These are phyloP conservation scores for Rhaphigaster nebulosa DNA, from an alignment of 2,888 invertebrate species.

Conservation along the genomic window DNA sequence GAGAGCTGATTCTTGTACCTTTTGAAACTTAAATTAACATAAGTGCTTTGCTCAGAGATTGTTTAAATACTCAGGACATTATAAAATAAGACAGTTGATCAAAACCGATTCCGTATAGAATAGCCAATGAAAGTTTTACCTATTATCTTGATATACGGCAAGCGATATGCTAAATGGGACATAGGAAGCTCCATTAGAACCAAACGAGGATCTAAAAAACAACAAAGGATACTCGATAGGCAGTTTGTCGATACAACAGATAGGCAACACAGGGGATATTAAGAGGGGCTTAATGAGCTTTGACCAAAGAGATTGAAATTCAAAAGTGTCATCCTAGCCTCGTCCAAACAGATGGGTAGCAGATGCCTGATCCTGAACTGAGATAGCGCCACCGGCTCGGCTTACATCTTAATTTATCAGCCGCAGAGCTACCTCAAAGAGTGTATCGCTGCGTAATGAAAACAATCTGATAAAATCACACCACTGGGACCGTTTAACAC, in stretches of 20 bases:
- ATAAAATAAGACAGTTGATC: too few species aligned
- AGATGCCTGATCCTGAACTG: background rate
- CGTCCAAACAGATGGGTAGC: conserved; percentile 31
- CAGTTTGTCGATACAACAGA: conserved; percentile 9
- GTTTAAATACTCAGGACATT: too few species aligned
- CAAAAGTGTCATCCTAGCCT: conserved; percentile 5
- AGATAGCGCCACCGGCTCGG: conserved; percentile 18
- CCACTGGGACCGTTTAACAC: background rate
- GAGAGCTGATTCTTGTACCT: too few species aligned
- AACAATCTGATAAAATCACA: background rate
- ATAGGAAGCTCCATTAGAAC: background rate
- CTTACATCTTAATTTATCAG: conserved; percentile 23
- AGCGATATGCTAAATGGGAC: background rate
- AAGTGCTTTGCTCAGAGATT: too few species aligned
- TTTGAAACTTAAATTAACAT: too few species aligned
- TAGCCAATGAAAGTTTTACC: too few species aligned
- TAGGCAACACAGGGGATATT: background rate
- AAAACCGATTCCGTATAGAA: too few species aligned
- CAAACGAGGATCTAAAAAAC: background rate
- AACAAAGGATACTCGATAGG: conserved; percentile 8
- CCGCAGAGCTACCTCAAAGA: conserved; percentile 6
- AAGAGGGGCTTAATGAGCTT: conserved; percentile 25
- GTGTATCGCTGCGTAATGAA: background rate
- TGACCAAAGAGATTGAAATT: conserved; percentile 32
- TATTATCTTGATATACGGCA: background rate